These are phyloP conservation scores for Thymelicus acteon DNA, from an alignment of 2,888 invertebrate species.

Conservation along the genomic window DNA sequence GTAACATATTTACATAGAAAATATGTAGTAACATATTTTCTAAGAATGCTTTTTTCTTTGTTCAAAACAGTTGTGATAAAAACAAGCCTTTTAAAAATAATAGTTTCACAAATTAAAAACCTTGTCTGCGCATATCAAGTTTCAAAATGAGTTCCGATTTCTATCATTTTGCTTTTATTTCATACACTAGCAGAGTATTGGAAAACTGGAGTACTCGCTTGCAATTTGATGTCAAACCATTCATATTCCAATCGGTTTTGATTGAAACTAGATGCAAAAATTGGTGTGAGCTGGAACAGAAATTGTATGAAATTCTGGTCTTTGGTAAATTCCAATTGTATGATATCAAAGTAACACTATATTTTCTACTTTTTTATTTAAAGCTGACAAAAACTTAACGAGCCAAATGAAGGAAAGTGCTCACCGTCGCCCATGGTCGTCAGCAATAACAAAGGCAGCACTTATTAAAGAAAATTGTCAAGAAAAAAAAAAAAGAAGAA, in stretches of 20 bases:
- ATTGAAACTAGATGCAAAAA: constrained; percentile 25
- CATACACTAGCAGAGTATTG: background rate
- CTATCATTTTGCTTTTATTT: constrained; percentile 10
- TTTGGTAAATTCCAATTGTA: background rate
- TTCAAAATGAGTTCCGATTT: background rate
- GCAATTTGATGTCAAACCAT: constrained; percentile 29
- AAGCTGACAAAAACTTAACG: no score
- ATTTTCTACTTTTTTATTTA: no score
- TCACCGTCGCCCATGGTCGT: no score
- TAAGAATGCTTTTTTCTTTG: no score
- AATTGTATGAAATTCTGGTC: background rate
- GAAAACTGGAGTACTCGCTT: constrained; percentile 14
- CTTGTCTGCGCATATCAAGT: background rate
- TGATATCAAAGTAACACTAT: no score
- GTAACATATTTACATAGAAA: no score
- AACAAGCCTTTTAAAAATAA: background rate
- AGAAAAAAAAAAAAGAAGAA: no score
- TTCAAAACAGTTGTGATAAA: background rate
- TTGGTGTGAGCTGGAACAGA: background rate
- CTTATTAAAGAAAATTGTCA: no score
- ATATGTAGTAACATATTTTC: no score
- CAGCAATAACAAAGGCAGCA: no score
- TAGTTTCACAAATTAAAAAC: background rate
- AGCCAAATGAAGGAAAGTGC: no score
- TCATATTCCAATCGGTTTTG: constrained; percentile 27